Base-by-base conservation (phyloP, 2,797 vertebrate genomes). In the Molossus molossus region DNA sequence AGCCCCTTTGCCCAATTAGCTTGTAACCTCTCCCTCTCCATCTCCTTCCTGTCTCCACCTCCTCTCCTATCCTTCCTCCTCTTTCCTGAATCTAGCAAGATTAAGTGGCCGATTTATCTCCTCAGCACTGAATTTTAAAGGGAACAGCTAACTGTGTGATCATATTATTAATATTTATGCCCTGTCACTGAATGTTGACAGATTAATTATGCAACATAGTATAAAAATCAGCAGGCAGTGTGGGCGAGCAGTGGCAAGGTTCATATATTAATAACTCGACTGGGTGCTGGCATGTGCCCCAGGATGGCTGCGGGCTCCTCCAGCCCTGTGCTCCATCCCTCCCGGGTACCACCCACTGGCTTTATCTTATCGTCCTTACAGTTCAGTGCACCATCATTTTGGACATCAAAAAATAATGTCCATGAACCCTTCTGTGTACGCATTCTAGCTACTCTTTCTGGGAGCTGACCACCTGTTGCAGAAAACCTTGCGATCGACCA, bases 121-220 rank as follows among this genome's bases (percentile, higher is more conserved):
- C 11, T 95, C 88, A 3, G 96, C 69, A 48, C 97, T 96, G 98
- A 97, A 98, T 98, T 98, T 96, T 98, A 98, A 98, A 98, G 98
- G 98, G 97, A 98, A 98, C 97, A 98, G 98, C 98, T 98, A 95
- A 98, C 98, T 97, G 97, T 98, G 98, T 98, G 98, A 98, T 98
- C 96, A 40, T 95, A 98, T 98, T 98, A 98, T 99, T 99, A 99
- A 98, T 98, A 98, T 98, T 98, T 98, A 98, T 99, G 97, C 97
- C 96, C 97, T 97, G 98, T 98, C 98, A 98, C 96, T 70, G 97
- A 98, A 98, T 98, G 98, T 98, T 98, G 98, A 99, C 98, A 98
- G 98, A 98, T 98, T 99, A 98, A 99, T 99, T 99, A 98, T 98
- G 98, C 98, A 98, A 98, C 96, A 97, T 97, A 97, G 98, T 97